These are phyloP conservation scores for Emydoidea blandingii DNA, from an alignment of 2,797 vertebrate species.

Conservation along the genomic window DNA sequence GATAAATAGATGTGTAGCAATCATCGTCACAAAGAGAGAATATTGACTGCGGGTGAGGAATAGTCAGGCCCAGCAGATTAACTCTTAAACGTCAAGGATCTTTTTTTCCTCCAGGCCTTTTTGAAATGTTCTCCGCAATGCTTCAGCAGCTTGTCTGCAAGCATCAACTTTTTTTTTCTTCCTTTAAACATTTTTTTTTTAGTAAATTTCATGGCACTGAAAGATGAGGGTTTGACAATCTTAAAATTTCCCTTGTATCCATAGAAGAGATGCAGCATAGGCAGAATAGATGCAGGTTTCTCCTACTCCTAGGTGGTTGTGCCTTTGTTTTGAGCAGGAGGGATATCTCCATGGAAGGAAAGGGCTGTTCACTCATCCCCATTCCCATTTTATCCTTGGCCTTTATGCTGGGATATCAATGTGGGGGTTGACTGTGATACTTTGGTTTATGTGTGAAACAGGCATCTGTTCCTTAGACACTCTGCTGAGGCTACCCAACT, in stretches of 20 bases:
- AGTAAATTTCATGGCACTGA: constrained; percentile 43
- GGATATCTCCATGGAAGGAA: rapidly evolving
- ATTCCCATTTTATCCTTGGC: constrained; percentile 29
- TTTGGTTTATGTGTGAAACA: constrained; percentile 7
- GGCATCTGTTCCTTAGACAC: constrained; percentile 17
- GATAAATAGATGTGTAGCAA: constrained; percentile 54
- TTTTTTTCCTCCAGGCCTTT: constrained; percentile 54
- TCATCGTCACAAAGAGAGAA: constrained; percentile 30
- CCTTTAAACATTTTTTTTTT: constrained; percentile 19
- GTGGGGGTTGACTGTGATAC: background rate
- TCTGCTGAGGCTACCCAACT: constrained; percentile 16
- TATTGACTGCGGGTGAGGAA: constrained; percentile 63
- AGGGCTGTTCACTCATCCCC: constrained; percentile 1
- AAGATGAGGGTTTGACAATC: constrained; percentile 56
- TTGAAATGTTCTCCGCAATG: constrained; percentile 50
- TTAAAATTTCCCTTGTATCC: constrained; percentile 43
- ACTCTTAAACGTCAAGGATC: constrained; percentile 57
- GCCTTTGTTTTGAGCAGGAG: background rate
- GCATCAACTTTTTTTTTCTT: background rate
- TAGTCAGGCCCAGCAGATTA: constrained; percentile 61
- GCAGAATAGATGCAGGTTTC: constrained; percentile 31
- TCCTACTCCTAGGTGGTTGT: constrained; percentile 26
- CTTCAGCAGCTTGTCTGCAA: constrained; percentile 44
- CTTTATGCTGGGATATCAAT: constrained; percentile 20
- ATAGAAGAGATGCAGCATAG: constrained; percentile 35